Evolutionary conservation across 2,113 vertebrate species (phyloP).

Genomic region (Hippocampus guttulatus): DNA sequence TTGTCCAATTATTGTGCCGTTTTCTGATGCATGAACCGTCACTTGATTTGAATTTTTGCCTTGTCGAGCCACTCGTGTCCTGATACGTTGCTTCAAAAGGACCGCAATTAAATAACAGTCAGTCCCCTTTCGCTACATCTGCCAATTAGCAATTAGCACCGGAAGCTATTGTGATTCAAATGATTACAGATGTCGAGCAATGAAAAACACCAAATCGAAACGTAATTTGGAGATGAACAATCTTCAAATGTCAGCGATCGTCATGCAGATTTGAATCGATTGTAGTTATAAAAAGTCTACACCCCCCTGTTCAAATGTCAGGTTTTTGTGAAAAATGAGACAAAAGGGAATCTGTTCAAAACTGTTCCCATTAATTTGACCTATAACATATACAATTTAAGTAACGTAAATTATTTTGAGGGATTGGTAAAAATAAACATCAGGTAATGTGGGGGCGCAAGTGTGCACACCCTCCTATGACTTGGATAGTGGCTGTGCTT

Average conservation of each 20-base stretch:
- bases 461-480: too few species aligned
- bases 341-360: too few species aligned
- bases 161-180: not conserved
- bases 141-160: not conserved
- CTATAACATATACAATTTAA: too few species aligned
- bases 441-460: too few species aligned
- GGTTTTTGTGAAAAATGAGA: not conserved
- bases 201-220: not conserved
- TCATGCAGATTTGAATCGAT: not conserved
- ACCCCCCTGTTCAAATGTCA: not conserved
- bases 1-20: slow-evolving; percentile 9
- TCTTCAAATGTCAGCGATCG: not conserved
- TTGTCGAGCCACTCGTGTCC: not conserved
- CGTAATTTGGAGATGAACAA: not conserved
- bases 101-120: slow-evolving; percentile 4
- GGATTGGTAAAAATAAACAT: too few species aligned
- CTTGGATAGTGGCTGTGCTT: too few species aligned
- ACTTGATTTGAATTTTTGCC: slow-evolving; percentile 7
- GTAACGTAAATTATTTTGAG: too few species aligned
- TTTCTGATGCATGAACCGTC: slow-evolving; percentile 4
- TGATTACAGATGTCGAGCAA: not conserved
- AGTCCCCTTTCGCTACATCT: not conserved
- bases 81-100: slow-evolving; percentile 4
- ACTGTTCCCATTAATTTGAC: not conserved
- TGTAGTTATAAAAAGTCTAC: not conserved